Conservation (phyloP, 2,797 vertebrate genomes). For the Dryobates pubescens region DNA sequence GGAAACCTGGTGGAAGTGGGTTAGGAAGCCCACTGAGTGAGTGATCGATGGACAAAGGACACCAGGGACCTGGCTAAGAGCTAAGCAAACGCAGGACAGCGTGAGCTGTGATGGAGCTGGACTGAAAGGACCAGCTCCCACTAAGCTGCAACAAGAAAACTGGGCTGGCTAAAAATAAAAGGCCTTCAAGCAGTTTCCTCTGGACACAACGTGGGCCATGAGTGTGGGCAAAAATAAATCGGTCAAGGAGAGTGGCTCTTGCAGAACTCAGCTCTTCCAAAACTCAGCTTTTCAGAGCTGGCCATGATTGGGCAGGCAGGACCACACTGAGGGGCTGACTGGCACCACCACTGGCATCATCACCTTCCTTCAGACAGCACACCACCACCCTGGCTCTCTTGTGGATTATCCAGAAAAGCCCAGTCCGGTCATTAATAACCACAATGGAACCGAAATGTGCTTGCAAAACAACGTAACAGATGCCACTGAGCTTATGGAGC, state of each 20-base stretch:
- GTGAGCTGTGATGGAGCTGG: neutral
- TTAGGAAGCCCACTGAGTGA: neutral
- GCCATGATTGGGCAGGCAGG: neutral
- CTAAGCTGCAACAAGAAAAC: neutral
- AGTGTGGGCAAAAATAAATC: neutral
- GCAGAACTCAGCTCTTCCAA: neutral
- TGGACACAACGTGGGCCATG: neutral
- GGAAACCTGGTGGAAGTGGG: neutral
- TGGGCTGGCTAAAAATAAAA: constrained; percentile 66
- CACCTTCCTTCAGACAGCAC: neutral
- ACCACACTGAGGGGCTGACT: neutral
- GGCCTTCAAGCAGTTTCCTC: constrained; percentile 12
- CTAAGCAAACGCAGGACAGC: fast-evolving
- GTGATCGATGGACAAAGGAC: neutral
- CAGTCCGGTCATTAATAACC: no score
- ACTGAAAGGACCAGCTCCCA: neutral
- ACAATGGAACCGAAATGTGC: fast-evolving
- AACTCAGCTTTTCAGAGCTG: neutral
- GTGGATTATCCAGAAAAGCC: neutral
- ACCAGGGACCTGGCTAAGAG: neutral
- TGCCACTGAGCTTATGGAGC: fast-evolving
- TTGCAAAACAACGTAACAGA: fast-evolving
- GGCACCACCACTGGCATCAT: neutral
- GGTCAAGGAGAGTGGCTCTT: constrained; percentile 12
- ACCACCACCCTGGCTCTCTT: neutral